Evolutionary conservation across 2,797 vertebrate species (phyloP), one percentile per base, ranked within the genome.

Genomic region (Xenopus petersii): DNA sequence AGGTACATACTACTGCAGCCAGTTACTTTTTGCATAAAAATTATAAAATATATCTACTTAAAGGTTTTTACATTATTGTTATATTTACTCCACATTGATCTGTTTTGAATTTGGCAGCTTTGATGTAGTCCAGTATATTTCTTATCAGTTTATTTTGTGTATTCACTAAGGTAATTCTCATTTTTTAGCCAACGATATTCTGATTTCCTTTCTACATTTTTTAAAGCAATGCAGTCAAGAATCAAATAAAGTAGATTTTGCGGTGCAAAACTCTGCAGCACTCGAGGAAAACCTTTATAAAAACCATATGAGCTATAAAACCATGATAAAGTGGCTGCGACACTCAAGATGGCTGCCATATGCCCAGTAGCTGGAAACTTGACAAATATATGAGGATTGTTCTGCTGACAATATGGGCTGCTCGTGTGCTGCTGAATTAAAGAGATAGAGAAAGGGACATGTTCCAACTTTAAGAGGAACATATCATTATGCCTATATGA

Each of bases 311-410:
- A 10, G 10, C 24, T 55, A 26, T 26, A 51, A 10, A 67, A 17
- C 17, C 16, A 46, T 49, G 55, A 46, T 67, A 24, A 59, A 58
- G 17, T n/a, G 60, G 17, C 11, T 60, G 24, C 33, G 49, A 68
- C 54, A 55, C 54, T 26, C 58, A 74, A 55, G 65, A 62, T 62
- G 56, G 58, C 12, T 67, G 73, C 26, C 56, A 74, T 62, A 67
- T 68, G 65, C 62, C 73, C 64, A 67, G 36, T 47, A n/a, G 24
- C 56, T 54, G 48, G 58, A 74, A 68, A 62, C 17, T 61, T 61
- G 12, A 61, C 73, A 67, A 54, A 56, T 54, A 30, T 30, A 30
- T 2, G 26, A 30, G 26, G 26, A 2, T 30, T 30, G 26, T 30
- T 30, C 26, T 30, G 26, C 26, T 30, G 26, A 30, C 26, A 30